Percentiles rank a stretch among this genome's conserved stretches.
Conservation (phyloP, 2,113 vertebrate genomes). For the Sminthopsis crassicaudata region DNA sequence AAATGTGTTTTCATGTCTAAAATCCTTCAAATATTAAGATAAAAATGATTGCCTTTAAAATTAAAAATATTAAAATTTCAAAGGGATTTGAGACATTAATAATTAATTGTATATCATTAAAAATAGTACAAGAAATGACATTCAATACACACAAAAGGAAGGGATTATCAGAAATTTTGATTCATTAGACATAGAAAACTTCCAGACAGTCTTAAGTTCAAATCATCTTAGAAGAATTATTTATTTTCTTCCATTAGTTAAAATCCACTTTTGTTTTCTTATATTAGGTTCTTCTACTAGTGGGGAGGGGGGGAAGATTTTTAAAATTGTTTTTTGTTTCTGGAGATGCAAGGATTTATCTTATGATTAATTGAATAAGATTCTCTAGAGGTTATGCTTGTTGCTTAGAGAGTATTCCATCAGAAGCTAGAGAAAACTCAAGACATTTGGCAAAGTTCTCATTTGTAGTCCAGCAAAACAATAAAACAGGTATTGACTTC, state of each 20-base stretch:
- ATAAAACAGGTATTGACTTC: constrained; percentile 77
- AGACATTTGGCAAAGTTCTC: constrained; percentile 74
- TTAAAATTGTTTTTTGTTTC: constrained; percentile 49
- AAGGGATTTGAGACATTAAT: neutral
- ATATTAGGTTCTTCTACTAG: constrained; percentile 34
- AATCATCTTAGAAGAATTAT: constrained; percentile 28
- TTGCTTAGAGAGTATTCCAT: constrained; percentile 62
- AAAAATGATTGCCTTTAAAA: neutral
- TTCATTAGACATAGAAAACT: constrained; percentile 10
- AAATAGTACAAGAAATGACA: constrained; percentile 2
- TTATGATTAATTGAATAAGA: constrained; percentile 69
- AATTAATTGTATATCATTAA: neutral
- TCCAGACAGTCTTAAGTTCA: neutral
- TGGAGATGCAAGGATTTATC: constrained; percentile 54
- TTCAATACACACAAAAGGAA: constrained; percentile 46
- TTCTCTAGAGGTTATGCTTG: constrained; percentile 47
- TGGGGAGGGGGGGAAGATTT: constrained; percentile 48
- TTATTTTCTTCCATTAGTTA: neutral
- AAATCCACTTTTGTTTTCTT: constrained; percentile 38
- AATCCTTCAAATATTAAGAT: neutral
- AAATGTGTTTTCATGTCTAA: neutral
- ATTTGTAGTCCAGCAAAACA: constrained; percentile 75
- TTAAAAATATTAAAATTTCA: neutral
- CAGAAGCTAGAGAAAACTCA: constrained; percentile 71
- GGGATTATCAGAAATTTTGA: neutral